These are phyloP conservation scores for Peromyscus attwateri DNA, from an alignment of 2,797 vertebrate genomes.

Conservation along the genomic window DNA sequence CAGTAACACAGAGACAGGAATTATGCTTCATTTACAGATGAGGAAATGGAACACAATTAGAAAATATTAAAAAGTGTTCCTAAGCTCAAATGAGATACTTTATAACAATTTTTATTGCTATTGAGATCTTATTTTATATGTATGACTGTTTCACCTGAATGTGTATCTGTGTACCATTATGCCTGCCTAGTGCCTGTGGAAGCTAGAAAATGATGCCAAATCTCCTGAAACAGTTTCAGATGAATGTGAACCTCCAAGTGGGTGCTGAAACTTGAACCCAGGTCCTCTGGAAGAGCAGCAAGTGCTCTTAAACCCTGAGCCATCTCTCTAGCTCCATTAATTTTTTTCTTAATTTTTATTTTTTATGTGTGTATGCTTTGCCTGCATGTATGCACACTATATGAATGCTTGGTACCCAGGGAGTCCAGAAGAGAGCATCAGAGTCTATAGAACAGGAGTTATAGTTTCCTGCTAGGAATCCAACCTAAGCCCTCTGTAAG, in stretches of 20 bases:
- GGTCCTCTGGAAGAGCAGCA: not conserved
- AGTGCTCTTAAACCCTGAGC: not conserved
- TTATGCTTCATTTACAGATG: constrained; percentile 35
- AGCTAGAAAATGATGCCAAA: not conserved
- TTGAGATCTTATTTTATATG: constrained; percentile 26
- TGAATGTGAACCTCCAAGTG: not conserved
- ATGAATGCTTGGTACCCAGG: not conserved
- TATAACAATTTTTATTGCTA: constrained; percentile 10
- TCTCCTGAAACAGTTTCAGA: not conserved
- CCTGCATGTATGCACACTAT: not conserved
- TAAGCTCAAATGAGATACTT: constrained; percentile 3
- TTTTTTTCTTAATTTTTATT: not conserved
- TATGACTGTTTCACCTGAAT: not conserved
- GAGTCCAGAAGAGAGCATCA: not conserved
- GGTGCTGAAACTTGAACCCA: not conserved
- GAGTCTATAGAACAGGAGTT: not conserved
- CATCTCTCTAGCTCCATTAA: not conserved
- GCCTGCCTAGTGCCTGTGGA: not conserved
- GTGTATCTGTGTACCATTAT: not conserved
- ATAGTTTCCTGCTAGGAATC: not conserved
- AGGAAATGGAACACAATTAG: constrained; percentile 40
- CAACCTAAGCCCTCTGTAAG: not conserved
- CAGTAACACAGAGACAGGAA: constrained; percentile 4
- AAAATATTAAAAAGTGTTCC: not conserved
- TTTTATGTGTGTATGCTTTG: not conserved